A percentile compares a stretch with the other conserved stretches of the same genome.
phyloP scores from a whole-genome alignment of 2,113 vertebrate species.

The Sarotherodon lohbergeri region DNA sequence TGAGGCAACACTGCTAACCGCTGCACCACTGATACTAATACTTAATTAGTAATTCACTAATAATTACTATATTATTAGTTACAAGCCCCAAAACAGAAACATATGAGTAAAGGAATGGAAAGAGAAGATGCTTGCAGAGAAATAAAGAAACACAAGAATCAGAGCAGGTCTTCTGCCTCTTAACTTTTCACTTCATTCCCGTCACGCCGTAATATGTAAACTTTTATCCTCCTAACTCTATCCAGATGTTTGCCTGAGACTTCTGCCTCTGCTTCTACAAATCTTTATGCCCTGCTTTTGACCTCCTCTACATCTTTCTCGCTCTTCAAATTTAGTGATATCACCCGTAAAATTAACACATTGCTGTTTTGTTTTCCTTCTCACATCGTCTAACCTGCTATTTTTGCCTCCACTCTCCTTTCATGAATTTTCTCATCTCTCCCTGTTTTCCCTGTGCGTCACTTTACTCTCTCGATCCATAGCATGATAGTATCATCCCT shows the following conservation, averaged over 20 bases:
- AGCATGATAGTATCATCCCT: neutral
- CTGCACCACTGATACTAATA: neutral
- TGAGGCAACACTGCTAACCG: neutral
- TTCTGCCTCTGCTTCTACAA: neutral
- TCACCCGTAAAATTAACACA: neutral
- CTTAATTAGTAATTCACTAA: neutral
- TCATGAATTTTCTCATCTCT: neutral
- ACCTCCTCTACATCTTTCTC: neutral
- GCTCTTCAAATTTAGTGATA: neutral
- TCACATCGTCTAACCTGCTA: neutral
- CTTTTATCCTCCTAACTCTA: neutral
- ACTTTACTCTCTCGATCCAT: neutral
- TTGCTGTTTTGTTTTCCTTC: neutral
- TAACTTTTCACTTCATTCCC: neutral
- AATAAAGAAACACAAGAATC: neutral
- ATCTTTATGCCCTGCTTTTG: neutral
- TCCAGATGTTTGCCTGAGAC: neutral
- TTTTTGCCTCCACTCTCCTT: neutral
- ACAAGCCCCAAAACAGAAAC: neutral
- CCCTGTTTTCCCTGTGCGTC: neutral
- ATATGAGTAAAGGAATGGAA: neutral
- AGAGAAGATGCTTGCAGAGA: neutral
- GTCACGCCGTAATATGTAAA: neutral
- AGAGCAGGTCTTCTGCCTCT: neutral
- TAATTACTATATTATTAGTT: neutral